Percentiles rank a stretch among this genome's conserved stretches.
phyloP scores from a whole-genome alignment of 2,113 vertebrate genomes.

The Triplophysa tibetana region DNA sequence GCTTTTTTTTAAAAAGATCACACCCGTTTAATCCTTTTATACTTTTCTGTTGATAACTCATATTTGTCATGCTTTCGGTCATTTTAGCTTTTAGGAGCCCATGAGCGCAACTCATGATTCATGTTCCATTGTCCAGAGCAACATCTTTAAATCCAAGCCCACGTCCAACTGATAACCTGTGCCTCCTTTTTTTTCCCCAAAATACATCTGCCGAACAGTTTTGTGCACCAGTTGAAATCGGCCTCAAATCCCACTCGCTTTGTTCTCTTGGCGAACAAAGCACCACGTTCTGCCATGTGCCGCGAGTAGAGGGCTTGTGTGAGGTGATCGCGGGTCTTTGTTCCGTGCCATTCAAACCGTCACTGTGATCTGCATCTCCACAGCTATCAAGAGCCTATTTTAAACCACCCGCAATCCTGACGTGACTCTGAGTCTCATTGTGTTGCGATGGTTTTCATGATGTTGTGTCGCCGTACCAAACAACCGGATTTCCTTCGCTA shows the following conservation, averaged over 20 bases:
- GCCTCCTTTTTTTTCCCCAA: neutral
- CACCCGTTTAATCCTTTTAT: too few relatives aligned
- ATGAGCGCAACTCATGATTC: neutral
- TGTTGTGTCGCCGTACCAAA: neutral
- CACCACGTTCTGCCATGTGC: neutral
- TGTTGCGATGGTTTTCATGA: slow-evolving; percentile 14
- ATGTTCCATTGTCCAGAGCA: slow-evolving; percentile 14
- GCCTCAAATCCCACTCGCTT: neutral
- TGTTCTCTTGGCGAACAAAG: slow-evolving; percentile 15
- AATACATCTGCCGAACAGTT: slow-evolving; percentile 14
- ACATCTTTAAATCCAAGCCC: neutral
- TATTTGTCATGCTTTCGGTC: neutral
- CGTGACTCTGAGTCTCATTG: slow-evolving; percentile 5
- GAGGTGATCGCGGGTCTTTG: neutral
- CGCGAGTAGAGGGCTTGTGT: neutral
- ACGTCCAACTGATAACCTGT: neutral
- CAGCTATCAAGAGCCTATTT: slow-evolving; percentile 4
- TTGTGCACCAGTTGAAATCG: slow-evolving; percentile 3
- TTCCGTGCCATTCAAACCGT: slow-evolving; percentile 18
- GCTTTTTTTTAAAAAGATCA: too few relatives aligned
- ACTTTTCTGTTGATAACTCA: too few relatives aligned
- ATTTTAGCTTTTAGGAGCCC: neutral
- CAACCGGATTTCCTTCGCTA: neutral
- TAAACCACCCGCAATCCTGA: neutral
- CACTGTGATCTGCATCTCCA: slow-evolving; percentile 19